A percentile compares a stretch with the other conserved stretches of the same genome.
Conservation (phyloP, 2,113 vertebrate species). For the Brachyhypopomus gauderio region DNA sequence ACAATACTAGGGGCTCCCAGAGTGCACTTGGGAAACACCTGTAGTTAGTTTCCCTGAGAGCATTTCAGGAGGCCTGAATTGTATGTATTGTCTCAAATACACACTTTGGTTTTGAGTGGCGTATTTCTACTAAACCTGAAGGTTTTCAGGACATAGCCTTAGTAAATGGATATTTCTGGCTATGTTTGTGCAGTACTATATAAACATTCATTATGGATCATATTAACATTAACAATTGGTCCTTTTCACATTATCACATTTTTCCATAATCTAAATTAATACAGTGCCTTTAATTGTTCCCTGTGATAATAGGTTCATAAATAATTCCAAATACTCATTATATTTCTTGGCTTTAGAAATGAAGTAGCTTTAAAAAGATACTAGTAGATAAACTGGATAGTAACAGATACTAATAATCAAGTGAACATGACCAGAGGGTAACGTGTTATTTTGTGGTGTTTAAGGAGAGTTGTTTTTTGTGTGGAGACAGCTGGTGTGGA, state of each 20-base stretch:
- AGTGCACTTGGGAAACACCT: background rate
- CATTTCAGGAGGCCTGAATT: slow-evolving; percentile 35
- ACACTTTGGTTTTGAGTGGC: background rate
- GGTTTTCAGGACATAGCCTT: background rate
- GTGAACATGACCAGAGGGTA: background rate
- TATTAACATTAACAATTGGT: background rate
- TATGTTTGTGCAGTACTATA: background rate
- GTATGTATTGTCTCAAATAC: background rate
- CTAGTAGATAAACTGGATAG: background rate
- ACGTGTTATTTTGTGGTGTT: background rate
- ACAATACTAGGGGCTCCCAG: background rate
- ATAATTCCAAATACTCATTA: background rate
- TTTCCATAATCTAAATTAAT: background rate
- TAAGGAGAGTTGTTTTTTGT: background rate
- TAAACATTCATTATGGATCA: background rate
- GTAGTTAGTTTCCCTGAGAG: slow-evolving; percentile 28
- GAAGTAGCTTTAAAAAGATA: background rate
- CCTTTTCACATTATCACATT: background rate
- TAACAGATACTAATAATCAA: background rate
- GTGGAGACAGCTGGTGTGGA: background rate
- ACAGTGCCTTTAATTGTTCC: background rate
- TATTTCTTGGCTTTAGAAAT: background rate
- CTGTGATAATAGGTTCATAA: background rate
- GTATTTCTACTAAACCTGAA: background rate
- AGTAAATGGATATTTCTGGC: background rate